phyloP scores from a whole-genome alignment of 2,888 invertebrate genomes.

The Anodontia alba region DNA sequence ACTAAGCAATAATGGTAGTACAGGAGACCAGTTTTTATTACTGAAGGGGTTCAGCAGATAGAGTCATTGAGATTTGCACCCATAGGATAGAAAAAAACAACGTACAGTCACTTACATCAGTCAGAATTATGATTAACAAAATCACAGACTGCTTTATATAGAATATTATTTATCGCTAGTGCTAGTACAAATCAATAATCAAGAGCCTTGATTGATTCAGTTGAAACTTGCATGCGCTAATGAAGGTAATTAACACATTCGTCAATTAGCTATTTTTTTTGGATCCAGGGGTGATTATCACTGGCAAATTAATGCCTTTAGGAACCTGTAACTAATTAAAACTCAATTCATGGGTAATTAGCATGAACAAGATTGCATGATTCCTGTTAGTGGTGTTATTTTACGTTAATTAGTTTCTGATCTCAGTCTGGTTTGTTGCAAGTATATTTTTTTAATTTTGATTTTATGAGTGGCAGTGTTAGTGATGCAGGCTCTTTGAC shows the following conservation, averaged over 20 bases:
- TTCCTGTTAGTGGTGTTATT: conserved; percentile 11
- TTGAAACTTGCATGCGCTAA: conserved; percentile 19
- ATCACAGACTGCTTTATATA: too few relatives aligned
- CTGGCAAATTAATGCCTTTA: conserved; percentile 41
- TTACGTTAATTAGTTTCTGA: conserved; percentile 14
- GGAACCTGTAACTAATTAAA: conserved; percentile 60
- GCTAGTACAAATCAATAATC: neutral
- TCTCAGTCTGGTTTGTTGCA: neutral
- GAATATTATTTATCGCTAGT: neutral
- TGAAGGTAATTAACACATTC: conserved; percentile 21
- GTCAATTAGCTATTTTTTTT: conserved; percentile 18
- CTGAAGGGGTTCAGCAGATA: too few relatives aligned
- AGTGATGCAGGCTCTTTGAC: too few relatives aligned
- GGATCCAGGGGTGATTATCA: conserved; percentile 33
- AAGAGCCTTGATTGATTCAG: conserved; percentile 6
- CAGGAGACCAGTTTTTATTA: too few relatives aligned
- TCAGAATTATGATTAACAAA: too few relatives aligned
- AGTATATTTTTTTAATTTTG: neutral
- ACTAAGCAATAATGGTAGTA: too few relatives aligned
- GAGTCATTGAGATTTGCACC: too few relatives aligned
- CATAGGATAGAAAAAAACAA: too few relatives aligned
- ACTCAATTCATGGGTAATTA: conserved; percentile 46
- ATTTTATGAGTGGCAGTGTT: too few relatives aligned
- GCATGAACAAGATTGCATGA: conserved; percentile 27
- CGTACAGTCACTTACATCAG: too few relatives aligned